phyloP scores from a whole-genome alignment of 2,113 vertebrate genomes.

The Triplophysa siluroides region DNA sequence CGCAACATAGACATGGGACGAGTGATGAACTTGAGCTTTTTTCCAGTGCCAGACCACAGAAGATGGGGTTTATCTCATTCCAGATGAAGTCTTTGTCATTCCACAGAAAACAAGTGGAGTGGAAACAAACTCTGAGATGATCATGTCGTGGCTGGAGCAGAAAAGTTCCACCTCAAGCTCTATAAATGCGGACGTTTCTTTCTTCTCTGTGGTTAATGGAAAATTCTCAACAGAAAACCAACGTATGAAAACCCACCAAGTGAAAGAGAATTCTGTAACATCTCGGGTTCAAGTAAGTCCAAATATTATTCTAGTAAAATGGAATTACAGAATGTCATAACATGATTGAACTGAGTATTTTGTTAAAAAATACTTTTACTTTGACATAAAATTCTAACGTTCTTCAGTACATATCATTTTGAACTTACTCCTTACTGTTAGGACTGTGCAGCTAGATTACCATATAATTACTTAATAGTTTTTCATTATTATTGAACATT shows the following conservation, averaged over 20 bases:
- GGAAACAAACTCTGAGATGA: conserved; percentile 85
- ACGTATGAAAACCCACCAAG: conserved; percentile 84
- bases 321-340: no score
- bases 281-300: conserved; percentile 75
- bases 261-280: conserved; percentile 78
- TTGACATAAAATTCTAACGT: no score
- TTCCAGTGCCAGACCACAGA: not conserved
- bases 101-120: conserved; percentile 82
- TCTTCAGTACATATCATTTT: no score
- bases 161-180: conserved; percentile 76
- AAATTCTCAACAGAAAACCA: conserved; percentile 82
- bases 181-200: conserved; percentile 83
- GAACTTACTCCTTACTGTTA: no score
- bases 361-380: conserved; percentile 80
- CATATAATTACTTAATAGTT: no score
- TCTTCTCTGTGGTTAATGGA: conserved; percentile 71
- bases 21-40: not conserved
- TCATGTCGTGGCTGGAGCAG: conserved; percentile 83
- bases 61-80: conserved; percentile 69
- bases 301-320: not conserved
- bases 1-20: not conserved
- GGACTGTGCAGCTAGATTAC: no score
- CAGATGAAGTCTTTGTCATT: conserved; percentile 84
- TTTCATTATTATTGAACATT: no score
- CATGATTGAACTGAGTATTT: not conserved